Evolutionary conservation across 1,140 invertebrate species (phyloP).

Genomic region (Zaprionus camerounensis): DNA sequence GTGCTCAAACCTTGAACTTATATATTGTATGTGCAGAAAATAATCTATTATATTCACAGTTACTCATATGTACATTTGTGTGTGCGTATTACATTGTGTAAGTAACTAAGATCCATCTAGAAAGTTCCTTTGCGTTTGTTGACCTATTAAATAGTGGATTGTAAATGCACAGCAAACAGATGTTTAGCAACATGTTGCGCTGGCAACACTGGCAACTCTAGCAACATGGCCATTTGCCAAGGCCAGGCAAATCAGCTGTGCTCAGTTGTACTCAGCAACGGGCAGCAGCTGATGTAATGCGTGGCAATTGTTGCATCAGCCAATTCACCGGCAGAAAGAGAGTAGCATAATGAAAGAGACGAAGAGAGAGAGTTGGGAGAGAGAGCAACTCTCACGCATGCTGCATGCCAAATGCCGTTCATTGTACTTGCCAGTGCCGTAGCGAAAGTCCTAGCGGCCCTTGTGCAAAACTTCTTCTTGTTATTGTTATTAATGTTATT

Average conservation of each 20-base stretch:
- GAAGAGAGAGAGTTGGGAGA: neutral
- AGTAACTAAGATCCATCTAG: neutral
- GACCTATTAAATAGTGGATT: neutral
- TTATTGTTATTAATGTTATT: too few relatives aligned
- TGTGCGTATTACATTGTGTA: conserved; percentile 4
- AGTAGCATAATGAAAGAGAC: conserved; percentile 19
- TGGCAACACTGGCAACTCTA: conserved; percentile 5
- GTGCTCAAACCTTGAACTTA: neutral
- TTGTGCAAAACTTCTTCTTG: too few relatives aligned
- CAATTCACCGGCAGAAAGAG: conserved; percentile 42
- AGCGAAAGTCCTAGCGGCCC: too few relatives aligned
- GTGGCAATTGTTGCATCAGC: conserved; percentile 72
- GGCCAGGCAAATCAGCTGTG: conserved; percentile 53
- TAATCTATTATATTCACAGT: neutral
- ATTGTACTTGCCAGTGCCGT: neutral
- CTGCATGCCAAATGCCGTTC: conserved; percentile 24
- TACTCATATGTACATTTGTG: neutral
- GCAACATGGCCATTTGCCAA: conserved; percentile 25
- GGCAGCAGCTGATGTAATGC: conserved; percentile 61
- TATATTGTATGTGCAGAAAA: neutral
- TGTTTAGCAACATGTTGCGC: conserved; percentile 38
- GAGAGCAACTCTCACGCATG: conserved; percentile 37
- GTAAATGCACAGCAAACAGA: neutral
- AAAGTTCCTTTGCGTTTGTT: neutral
- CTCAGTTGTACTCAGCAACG: neutral